A percentile compares a stretch with the other conserved stretches of the same genome.
Conservation (phyloP, 1,140 invertebrate species). For the Orius laevigatus region DNA sequence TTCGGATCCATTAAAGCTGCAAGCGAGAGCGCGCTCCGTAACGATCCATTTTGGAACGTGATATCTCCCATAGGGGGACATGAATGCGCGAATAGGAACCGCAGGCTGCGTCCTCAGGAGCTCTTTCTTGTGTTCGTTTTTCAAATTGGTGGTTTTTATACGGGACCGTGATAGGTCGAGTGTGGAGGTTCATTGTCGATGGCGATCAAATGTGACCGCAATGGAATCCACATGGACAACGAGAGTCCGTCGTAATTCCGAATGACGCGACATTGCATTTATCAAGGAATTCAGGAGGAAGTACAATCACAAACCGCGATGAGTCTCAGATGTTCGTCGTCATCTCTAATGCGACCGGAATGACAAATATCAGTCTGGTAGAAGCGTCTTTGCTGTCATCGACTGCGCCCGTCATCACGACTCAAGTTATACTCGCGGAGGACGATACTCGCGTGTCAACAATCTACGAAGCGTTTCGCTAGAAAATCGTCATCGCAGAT, state of each 20-base stretch:
- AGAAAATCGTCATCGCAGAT: constrained; percentile 92
- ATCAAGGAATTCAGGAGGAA: constrained; percentile 34
- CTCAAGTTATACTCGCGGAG: constrained; percentile 62
- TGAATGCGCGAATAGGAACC: constrained; percentile 49
- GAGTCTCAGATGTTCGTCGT: constrained; percentile 52
- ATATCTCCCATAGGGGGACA: constrained; percentile 26
- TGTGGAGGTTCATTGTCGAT: constrained; percentile 43
- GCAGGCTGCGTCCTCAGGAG: constrained; percentile 34
- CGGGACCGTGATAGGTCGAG: constrained; percentile 37
- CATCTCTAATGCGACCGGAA: constrained; percentile 62
- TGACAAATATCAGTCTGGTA: constrained; percentile 74
- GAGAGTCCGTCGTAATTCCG: constrained; percentile 31
- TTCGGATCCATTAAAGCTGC: constrained; percentile 36
- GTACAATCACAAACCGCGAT: constrained; percentile 25
- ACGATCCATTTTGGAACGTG: constrained; percentile 48
- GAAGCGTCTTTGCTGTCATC: constrained; percentile 78
- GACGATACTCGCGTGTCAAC: constrained; percentile 48
- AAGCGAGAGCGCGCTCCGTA: constrained; percentile 50
- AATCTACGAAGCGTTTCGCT: constrained; percentile 60
- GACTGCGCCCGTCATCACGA: constrained; percentile 60
- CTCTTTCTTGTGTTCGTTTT: constrained; percentile 40
- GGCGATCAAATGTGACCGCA: constrained; percentile 34
- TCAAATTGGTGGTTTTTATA: constrained; percentile 47
- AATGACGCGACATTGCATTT: constrained; percentile 36
- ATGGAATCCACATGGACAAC: constrained; percentile 44